Evolutionary conservation across 2,888 invertebrate genomes (phyloP).

Genomic region (Aleiodes alternator): DNA sequence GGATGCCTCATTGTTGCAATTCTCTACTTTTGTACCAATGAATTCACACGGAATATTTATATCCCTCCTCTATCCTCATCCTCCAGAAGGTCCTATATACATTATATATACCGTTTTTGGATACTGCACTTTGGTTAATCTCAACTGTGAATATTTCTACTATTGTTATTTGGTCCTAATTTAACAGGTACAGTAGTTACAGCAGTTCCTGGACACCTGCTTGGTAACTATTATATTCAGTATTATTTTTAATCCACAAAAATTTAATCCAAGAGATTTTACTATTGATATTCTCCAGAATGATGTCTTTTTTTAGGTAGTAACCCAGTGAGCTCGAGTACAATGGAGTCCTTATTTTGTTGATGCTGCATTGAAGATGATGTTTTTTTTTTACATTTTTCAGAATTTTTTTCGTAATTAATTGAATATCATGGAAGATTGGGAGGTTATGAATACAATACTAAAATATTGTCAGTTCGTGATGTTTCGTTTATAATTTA

Average conservation of each 20-base stretch:
- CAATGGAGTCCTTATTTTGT: too few relatives aligned
- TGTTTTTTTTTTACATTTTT: too few relatives aligned
- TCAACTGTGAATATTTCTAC: background rate
- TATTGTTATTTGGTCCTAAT: background rate
- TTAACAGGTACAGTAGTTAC: background rate
- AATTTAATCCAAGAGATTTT: background rate
- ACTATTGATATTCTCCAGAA: too few relatives aligned
- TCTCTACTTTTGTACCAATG: slow-evolving; percentile 10
- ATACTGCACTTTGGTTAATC: slow-evolving; percentile 12
- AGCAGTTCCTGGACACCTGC: background rate
- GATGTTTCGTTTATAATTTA: too few relatives aligned
- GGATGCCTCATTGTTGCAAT: slow-evolving; percentile 33
- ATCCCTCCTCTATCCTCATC: background rate
- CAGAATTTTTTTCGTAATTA: too few relatives aligned
- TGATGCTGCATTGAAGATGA: too few relatives aligned
- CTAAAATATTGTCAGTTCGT: too few relatives aligned
- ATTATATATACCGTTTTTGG: background rate
- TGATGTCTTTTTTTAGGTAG: too few relatives aligned
- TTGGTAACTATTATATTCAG: background rate
- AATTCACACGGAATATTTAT: slow-evolving; percentile 12
- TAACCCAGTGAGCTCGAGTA: too few relatives aligned
- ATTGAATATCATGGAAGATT: too few relatives aligned
- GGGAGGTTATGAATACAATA: too few relatives aligned
- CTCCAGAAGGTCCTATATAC: background rate
- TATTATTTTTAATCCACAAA: background rate